Base-by-base conservation (phyloP, 64 coral and sea anemone species). In the Actinia equina region DNA sequence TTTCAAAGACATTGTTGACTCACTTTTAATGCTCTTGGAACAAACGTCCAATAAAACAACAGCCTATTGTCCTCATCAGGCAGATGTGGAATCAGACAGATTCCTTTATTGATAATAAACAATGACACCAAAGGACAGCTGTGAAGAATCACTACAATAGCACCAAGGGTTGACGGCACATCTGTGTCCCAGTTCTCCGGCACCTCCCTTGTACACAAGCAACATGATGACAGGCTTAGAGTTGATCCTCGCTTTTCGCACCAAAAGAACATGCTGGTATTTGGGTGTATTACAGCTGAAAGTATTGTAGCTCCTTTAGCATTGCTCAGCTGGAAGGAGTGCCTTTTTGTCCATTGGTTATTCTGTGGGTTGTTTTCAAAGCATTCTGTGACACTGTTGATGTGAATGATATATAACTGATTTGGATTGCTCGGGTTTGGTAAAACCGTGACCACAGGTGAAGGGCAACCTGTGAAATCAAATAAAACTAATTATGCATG, bases 301-400 rank as follows among this genome's bases (percentile, higher is more conserved):
- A 88, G 84, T 4, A 96, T 84, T 90, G 88, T 69, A 42, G 89
- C 86, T 42, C 88, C 88, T 82, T 93, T 96, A 20, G 94, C 89
- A 79, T 96, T 96, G 52, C 94, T 96, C 2, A 96, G 74, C 57
- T 88, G 91, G 87, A 96, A 96, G 27, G 89, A 61, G 46, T 89
- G 89, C 23, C 70, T 89, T 79, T 93, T 93, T 17, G 87, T 55
- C 94, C 94, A 96, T 8, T 84, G 88, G 59, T 81, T 83, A 26
- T 55, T 79, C 26, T 78, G 59, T 12, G 53, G 85, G 53, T 77
- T 78, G 60, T 86, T 88, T 84, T 96, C 59, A 82, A 87, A 87
- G 45, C 91, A 88, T 52, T 77, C 88, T 90, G 94, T 91, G 45
- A 88, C 93, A 44, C 94, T 93, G 81, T 93, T 88, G 30, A 54